Conservation (phyloP, 2,113 vertebrate species). For the Rynchops niger region DNA sequence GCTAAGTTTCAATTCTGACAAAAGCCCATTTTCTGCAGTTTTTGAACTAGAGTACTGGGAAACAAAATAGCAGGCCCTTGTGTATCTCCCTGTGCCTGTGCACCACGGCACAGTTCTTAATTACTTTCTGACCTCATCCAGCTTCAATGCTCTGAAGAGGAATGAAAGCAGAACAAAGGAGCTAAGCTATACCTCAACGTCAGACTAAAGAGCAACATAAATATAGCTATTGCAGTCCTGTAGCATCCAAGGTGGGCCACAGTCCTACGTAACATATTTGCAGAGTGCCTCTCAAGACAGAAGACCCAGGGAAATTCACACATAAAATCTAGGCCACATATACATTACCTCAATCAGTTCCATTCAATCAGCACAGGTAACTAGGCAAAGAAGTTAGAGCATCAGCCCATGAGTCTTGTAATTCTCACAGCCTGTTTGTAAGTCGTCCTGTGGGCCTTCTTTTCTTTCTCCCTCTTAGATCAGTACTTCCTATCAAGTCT, state of each 20-base stretch:
- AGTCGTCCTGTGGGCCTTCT: not conserved
- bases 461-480: not conserved
- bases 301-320: not conserved
- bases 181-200: not conserved
- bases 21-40: not conserved
- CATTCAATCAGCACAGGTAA: not conserved
- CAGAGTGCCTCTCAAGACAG: not conserved
- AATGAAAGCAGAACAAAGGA: not conserved
- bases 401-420: not conserved
- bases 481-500: not conserved
- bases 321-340: not conserved
- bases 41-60: not conserved
- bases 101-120: not conserved
- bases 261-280: accelerated
- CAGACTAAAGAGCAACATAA: not conserved
- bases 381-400: not conserved
- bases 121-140: not conserved
- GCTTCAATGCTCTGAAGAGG: not conserved
- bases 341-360: not conserved
- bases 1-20: not conserved
- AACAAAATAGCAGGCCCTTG: not conserved
- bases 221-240: not conserved
- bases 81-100: not conserved
- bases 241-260: not conserved
- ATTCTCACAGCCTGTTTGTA: not conserved